A percentile compares a stretch with the other conserved stretches of the same genome.
These are phyloP conservation scores for Ornithoptera alexandrae DNA, from an alignment of 2,888 invertebrate genomes.

Conservation along the genomic window DNA sequence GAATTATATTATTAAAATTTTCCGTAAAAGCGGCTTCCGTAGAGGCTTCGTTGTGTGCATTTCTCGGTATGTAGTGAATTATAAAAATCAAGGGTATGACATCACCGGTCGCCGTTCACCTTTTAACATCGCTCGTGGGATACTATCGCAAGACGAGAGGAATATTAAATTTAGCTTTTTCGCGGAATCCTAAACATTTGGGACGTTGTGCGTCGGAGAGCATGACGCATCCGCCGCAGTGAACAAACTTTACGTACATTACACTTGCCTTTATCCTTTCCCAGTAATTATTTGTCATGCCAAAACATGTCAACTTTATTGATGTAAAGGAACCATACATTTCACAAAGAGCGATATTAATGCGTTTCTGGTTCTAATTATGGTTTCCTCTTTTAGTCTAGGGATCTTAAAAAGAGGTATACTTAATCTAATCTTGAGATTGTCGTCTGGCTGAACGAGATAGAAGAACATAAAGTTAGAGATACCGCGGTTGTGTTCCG, in stretches of 20 bases:
- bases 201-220: constrained; percentile 24
- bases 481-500: too few species aligned
- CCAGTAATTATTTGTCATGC: too few species aligned
- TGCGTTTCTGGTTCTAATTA: too few species aligned
- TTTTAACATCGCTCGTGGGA: constrained; percentile 16
- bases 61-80: constrained; percentile 9
- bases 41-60: background rate
- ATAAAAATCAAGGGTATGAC: constrained; percentile 16
- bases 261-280: constrained; percentile 8
- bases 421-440: too few species aligned
- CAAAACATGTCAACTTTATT: too few species aligned
- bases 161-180: constrained; percentile 28
- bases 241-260: background rate
- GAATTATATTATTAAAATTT: background rate
- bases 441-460: too few species aligned
- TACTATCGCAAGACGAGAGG: constrained; percentile 17
- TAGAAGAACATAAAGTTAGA: too few species aligned
- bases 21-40: background rate
- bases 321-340: too few species aligned
- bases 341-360: too few species aligned
- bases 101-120: constrained; percentile 11
- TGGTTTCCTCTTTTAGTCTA: too few species aligned
- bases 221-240: constrained; percentile 15
- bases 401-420: too few species aligned
- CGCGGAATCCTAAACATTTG: constrained; percentile 26